These are phyloP conservation scores for Bufo gargarizans DNA, from an alignment of 2,113 vertebrate species.

Conservation along the genomic window DNA sequence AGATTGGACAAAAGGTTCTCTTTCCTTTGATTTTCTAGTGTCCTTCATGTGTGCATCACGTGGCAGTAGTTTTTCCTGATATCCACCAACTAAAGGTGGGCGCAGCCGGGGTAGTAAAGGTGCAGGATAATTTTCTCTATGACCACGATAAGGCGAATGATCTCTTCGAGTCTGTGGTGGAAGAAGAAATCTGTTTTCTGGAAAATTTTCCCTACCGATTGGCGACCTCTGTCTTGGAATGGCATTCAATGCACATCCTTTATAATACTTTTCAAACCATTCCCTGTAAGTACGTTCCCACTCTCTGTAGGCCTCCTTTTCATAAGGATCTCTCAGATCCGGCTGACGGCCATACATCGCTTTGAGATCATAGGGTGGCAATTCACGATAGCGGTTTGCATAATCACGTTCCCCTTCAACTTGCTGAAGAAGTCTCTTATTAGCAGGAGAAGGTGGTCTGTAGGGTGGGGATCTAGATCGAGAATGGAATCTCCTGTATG, in stretches of 20 bases:
- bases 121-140: slow-evolving; percentile 71
- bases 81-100: slow-evolving; percentile 65
- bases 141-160: slow-evolving; percentile 83
- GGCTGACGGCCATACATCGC: slow-evolving; percentile 76
- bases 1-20: slow-evolving; percentile 67
- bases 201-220: slow-evolving; percentile 74
- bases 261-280: slow-evolving; percentile 93
- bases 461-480: slow-evolving; percentile 83
- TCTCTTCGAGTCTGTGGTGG: slow-evolving; percentile 74
- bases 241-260: slow-evolving; percentile 77
- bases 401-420: slow-evolving; percentile 76
- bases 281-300: slow-evolving; percentile 92
- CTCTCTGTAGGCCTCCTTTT: slow-evolving; percentile 84
- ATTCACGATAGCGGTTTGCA: slow-evolving; percentile 81
- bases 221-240: slow-evolving; percentile 73
- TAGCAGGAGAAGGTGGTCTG: slow-evolving; percentile 82
- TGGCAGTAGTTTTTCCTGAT: slow-evolving; percentile 73
- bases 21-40: slow-evolving; percentile 73
- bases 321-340: slow-evolving; percentile 84
- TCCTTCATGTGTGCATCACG: slow-evolving; percentile 80
- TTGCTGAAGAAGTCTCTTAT: slow-evolving; percentile 79
- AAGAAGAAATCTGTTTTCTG: slow-evolving; percentile 76
- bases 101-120: slow-evolving; percentile 75
- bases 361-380: slow-evolving; percentile 85
- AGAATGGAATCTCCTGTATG: slow-evolving; percentile 80